These are phyloP conservation scores for Ramphastos sulfuratus DNA, from an alignment of 2,113 vertebrate genomes.

Conservation along the genomic window DNA sequence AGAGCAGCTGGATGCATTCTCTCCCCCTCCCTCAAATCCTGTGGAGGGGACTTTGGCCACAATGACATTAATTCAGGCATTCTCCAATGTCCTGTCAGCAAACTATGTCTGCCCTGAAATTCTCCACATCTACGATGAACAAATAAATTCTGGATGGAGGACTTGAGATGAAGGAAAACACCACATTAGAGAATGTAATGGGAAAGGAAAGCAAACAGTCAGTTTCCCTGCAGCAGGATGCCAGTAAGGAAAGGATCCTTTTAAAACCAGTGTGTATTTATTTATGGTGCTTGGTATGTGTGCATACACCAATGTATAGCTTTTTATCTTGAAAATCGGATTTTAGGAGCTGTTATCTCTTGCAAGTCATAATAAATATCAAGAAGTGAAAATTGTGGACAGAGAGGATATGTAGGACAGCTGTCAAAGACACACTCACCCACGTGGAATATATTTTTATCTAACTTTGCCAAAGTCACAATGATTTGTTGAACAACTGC, in stretches of 20 bases:
- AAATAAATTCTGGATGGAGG: background rate
- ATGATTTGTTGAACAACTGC: background rate
- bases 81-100: background rate
- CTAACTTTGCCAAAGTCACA: background rate
- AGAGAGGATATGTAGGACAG: background rate
- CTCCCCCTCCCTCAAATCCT: accelerated
- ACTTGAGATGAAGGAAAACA: background rate
- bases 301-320: background rate
- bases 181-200: background rate
- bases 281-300: background rate
- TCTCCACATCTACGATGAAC: background rate
- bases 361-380: background rate
- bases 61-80: background rate
- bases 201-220: background rate
- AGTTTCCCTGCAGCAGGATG: background rate
- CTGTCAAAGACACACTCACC: background rate
- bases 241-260: background rate
- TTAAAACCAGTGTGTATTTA: background rate
- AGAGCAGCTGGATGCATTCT: background rate
- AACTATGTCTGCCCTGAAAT: background rate
- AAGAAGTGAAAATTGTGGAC: background rate
- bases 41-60: background rate
- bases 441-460: background rate
- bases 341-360: background rate
- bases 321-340: background rate